Evolutionary conservation across 2,797 vertebrate genomes (phyloP).

Genomic region (Oreortyx pictus): DNA sequence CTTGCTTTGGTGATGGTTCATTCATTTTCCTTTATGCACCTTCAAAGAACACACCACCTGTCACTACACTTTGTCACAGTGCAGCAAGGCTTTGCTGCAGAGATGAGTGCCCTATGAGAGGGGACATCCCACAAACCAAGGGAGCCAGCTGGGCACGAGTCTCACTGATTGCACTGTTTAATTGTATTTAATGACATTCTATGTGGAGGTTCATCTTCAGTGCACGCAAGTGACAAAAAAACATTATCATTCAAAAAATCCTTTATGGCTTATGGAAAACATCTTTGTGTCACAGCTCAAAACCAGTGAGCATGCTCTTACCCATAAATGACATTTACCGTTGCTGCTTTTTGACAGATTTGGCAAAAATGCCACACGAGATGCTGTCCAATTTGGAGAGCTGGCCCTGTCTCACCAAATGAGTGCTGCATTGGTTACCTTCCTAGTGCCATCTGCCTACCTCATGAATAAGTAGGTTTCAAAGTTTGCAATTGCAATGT

Average conservation of each 20-base stretch:
- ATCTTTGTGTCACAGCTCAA: background rate
- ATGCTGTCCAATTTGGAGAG: background rate
- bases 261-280: background rate
- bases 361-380: background rate
- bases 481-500: background rate
- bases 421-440: background rate
- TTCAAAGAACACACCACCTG: conserved; percentile 53
- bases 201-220: background rate
- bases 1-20: conserved; percentile 52
- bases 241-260: background rate
- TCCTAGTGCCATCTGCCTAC: background rate
- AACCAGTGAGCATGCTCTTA: background rate
- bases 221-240: background rate
- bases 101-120: background rate
- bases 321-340: background rate
- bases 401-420: background rate
- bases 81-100: fast-evolving
- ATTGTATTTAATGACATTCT: background rate
- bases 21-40: conserved; percentile 35
- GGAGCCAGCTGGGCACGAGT: background rate
- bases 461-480: background rate
- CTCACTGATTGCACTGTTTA: background rate
- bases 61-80: background rate
- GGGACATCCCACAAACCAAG: background rate
- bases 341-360: background rate